Base-by-base conservation (phyloP, 2,113 vertebrate genomes). In the Atractosteus spatula region DNA sequence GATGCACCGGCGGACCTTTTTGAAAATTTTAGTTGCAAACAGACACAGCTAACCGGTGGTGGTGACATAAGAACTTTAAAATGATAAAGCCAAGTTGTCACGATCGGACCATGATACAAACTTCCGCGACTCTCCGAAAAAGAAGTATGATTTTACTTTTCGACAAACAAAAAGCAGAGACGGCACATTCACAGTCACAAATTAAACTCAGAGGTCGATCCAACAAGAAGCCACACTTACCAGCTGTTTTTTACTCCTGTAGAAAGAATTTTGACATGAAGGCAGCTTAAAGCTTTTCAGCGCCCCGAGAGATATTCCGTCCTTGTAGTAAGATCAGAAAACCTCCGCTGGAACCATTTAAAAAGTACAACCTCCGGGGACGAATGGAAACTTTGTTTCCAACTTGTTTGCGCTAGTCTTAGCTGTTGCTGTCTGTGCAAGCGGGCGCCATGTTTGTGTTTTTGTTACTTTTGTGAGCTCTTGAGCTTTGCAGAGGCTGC, bases 361-460 rank as follows among this genome's bases (percentile, higher is more conserved):
- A 29, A 29, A 16, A 47, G 41, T 62, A 17, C 13, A 12, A 8
- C 56, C 71, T 69, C 55, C 2, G 44, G 55, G 43, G 71, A 8
- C 76, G 72, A 69, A 42, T 7, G 3, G 13, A 77, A 88, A 89
- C 77, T 89, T 90, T 79, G 73, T 69, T 55, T 78, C 42, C 45
- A 66, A 76, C 87, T 84, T 83, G 74, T 84, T 81, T 65, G 72
- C 75, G 79, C 70, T 82, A 81, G 77, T 82, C 80, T 87, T 77
- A 82, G 82, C 73, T 76, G 66, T 73, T 82, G 83, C 83, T 80
- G 78, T 78, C 73, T 82, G 78, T 47, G 70, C 79, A 76, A 79
- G 76, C 72, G 51, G 90, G 75, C 90, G 90, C 90, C 91, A 92
- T 91, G 87, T 91, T 92, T 89, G 87, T 85, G 77, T 83, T 83